Evolutionary conservation across 2,113 vertebrate genomes (phyloP), one percentile per base, ranked within the genome.

Genomic region (Cyprinodon tularosa): DNA sequence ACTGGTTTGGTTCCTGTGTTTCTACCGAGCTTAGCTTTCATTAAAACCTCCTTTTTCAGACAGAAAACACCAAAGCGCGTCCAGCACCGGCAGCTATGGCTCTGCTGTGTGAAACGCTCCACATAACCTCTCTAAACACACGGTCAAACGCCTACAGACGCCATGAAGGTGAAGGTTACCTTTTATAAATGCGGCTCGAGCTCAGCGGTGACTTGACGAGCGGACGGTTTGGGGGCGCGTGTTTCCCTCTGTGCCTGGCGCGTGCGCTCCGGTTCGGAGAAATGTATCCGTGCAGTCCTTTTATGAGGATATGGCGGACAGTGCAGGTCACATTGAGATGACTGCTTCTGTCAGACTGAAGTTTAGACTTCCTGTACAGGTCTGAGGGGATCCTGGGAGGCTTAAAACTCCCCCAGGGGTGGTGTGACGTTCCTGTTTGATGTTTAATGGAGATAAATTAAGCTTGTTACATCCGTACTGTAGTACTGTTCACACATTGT

Each of bases 301-400:
- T 66, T 50, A 6, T 11, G 17, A 13, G 47, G 74, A 61, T 74
- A 95, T 94, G 93, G 94, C 93, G 92, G 93, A 86, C 71, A 1
- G 12, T 1, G 0, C 80, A 69, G 88, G 93, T 94, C 90, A 94
- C 94, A 89, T 91, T 93, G 93, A 87, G 48, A 50, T 66, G 68
- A 59, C 13, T 14, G n/a, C 0, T 14, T n/a, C 3, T 13, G 12
- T 12, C n/a, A 39, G 8, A 12, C 39, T 10, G 29, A 38, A 20
- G 60, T 12, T 40, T 61, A 36, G 1, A 65, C n/a, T 6, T 38
- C 17, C 7, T 39, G 9, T 40, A 61, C 1, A 15, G 36, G 59
- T 76, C 44, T 47, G 13, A 40, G n/a, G 12, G 38, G 36, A 11
- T 0, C 11, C 15, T 5, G 63, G 53, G 5, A 6, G 10, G 5